Base-by-base conservation (phyloP, 2,797 vertebrate genomes). In the Darevskia nairensis region DNA sequence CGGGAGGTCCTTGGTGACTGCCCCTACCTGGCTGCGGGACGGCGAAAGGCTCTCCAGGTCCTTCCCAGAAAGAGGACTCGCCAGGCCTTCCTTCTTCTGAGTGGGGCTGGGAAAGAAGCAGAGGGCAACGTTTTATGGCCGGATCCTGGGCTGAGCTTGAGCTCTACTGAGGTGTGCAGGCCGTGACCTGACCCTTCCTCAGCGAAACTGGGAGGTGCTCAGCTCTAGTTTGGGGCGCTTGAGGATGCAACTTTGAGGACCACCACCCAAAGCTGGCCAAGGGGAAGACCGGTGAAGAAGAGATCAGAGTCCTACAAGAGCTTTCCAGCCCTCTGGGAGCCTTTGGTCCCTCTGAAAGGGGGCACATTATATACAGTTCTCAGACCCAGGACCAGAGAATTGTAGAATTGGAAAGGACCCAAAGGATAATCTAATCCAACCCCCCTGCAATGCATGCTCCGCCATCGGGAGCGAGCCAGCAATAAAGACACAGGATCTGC, bases 1-100 rank as follows among this genome's bases (percentile, higher is more conserved):
- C 25, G 82, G 64, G n/a, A n/a, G n/a, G 4, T 97, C 96, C 86
- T 91, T 96, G 90, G 89, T 78, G 1, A 92, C 50, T 0, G 11
- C 32, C 17, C 61, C 82, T 41, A 92, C 85, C 86, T 94, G 92
- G 50, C 81, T 92, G 88, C 95, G 97, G 3, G 95, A 87, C 66
- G 68, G 75, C 3, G 94, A 95, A 29, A 69, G 0, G 1, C 1
- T 2, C 1, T 96, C 97, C 17, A 85, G 3, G 0, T 89, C 93
- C 86, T 92, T 95, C 80, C 50, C 89, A 68, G 86, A 82, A 80
- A 46, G 2, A 0, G 93, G 89, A 66, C 79, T 97, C 35, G 35
- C 32, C 0, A 13, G n/a, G 25, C 68, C 93, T 82, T 96, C 96
- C 88, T 96, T 98, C 94, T 96, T 97, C 87, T 35, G 0, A 0